Evolutionary conservation across 2,888 invertebrate genomes (phyloP).

Genomic region (Clostera curtula): DNA sequence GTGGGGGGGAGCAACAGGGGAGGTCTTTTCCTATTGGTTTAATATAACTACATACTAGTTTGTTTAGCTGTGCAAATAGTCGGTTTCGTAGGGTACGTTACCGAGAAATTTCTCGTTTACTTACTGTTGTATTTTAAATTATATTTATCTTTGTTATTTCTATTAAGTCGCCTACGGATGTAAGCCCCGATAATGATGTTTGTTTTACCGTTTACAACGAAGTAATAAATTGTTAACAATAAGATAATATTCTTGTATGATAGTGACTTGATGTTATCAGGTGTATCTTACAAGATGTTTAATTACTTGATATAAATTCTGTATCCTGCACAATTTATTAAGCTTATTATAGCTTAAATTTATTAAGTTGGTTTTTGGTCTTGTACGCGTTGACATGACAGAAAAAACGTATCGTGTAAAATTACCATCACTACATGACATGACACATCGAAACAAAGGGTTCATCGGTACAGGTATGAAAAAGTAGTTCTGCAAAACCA

Average conservation of each 20-base stretch:
- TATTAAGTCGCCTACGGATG: slow-evolving; percentile 36
- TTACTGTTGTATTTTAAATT: slow-evolving; percentile 42
- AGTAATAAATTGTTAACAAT: slow-evolving; percentile 9
- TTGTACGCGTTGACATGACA: no score
- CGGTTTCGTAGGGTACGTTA: slow-evolving; percentile 58
- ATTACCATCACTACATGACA: no score
- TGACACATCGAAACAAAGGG: not conserved
- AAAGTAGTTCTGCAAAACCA: no score
- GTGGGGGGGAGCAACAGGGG: slow-evolving; percentile 10
- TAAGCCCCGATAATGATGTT: slow-evolving; percentile 32
- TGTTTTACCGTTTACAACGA: slow-evolving; percentile 15
- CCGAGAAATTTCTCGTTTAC: slow-evolving; percentile 61
- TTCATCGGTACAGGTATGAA: not conserved
- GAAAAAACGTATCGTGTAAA: no score
- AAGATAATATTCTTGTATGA: not conserved
- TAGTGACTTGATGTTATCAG: not conserved
- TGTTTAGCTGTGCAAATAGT: slow-evolving; percentile 69
- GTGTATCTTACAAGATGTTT: no score
- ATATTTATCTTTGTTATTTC: slow-evolving; percentile 48
- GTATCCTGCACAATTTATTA: no score
- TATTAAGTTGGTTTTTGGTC: no score
- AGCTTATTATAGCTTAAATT: no score
- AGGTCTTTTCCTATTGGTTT: slow-evolving; percentile 30
- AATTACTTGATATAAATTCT: no score
- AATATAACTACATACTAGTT: slow-evolving; percentile 55